Evolutionary conservation across 2,888 invertebrate genomes (phyloP), one percentile per base, ranked within the genome.

Genomic region (Eretmocerus hayati): DNA sequence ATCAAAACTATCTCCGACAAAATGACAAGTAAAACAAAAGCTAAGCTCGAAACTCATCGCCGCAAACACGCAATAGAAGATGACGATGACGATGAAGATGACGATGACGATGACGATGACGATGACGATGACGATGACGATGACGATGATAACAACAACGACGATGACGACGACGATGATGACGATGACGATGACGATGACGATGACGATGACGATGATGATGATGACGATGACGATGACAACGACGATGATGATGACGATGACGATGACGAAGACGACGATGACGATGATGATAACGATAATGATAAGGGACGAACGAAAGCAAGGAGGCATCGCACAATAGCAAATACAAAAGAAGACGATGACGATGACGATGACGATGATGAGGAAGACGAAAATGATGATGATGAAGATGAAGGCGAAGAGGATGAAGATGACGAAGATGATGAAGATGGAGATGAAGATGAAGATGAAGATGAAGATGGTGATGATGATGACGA

Each of bases 401-500:
- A 73, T 11, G 67, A 72, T 4, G 66, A 72, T 1, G 62, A 64
- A n/a, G 62, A 71, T 0, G 69, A 72, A 0, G 66, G 72, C 2
- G 65, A 71, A 3, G 65, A 71, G 0, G 72, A 77, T 4, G 74
- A 76, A 46, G 75, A 75, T 6, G 63, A 74, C 8, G 65, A 74
- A 40, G 67, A 63, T 48, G 57, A 62, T 50, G 58, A 59, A 41
- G 58, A 60, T 53, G 58, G 62, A 52, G 62, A 60, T 52, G 58
- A 61, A 42, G 76, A 75, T 74, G 75, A 77, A 74, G 78, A 77
- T 74, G 76, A 78, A 74, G 77, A 78, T 74, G 72, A 75, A 54
- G 73, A 74, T 46, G 72, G 77, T 55, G 77, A 79, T 8, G 74
- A 79, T 39, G 74, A 78, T 21, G 74, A 75, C 35, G 61, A 64